A percentile compares a stretch with the other conserved stretches of the same genome.
phyloP scores from a whole-genome alignment of 2,113 vertebrate species.

The Mobula hypostoma region DNA sequence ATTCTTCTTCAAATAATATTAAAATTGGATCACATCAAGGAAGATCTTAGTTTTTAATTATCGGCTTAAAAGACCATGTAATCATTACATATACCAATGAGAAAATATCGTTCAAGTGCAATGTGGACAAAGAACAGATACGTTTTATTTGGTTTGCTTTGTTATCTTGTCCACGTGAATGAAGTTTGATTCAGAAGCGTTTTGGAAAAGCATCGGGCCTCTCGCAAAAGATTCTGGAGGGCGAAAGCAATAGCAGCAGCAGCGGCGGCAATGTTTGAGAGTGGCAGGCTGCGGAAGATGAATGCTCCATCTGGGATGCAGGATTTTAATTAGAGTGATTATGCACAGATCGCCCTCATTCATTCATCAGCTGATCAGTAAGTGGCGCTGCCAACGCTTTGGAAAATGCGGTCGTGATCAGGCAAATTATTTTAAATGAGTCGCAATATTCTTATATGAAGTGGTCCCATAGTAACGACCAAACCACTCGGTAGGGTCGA shows the following conservation, averaged over 20 bases:
- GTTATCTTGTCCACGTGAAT: conserved; percentile 26
- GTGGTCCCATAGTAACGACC: conserved; percentile 28
- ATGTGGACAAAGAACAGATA: conserved; percentile 25
- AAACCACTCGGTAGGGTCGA: conserved; percentile 31
- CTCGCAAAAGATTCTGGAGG: conserved; percentile 3
- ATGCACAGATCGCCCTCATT: conserved; percentile 54
- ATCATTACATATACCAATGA: conserved; percentile 22
- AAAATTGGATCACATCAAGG: conserved; percentile 25
- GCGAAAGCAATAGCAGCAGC: neutral
- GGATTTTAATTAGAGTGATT: conserved; percentile 71
- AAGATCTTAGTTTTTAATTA: conserved; percentile 25
- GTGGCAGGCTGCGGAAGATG: conserved; percentile 63
- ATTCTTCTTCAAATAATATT: conserved; percentile 13
- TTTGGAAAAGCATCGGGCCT: neutral
- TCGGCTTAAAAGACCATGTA: conserved; percentile 21
- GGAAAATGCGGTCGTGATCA: conserved; percentile 34
- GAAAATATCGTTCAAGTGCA: conserved; percentile 17
- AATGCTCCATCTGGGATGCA: conserved; percentile 59
- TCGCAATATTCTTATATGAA: conserved; percentile 34
- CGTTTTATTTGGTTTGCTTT: conserved; percentile 17
- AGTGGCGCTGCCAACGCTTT: conserved; percentile 36
- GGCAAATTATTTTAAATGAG: conserved; percentile 37
- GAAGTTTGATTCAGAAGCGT: conserved; percentile 21
- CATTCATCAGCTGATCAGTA: conserved; percentile 38
- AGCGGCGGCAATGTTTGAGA: conserved; percentile 26